Conservation (phyloP, 2,113 vertebrate species). For the human region DNA sequence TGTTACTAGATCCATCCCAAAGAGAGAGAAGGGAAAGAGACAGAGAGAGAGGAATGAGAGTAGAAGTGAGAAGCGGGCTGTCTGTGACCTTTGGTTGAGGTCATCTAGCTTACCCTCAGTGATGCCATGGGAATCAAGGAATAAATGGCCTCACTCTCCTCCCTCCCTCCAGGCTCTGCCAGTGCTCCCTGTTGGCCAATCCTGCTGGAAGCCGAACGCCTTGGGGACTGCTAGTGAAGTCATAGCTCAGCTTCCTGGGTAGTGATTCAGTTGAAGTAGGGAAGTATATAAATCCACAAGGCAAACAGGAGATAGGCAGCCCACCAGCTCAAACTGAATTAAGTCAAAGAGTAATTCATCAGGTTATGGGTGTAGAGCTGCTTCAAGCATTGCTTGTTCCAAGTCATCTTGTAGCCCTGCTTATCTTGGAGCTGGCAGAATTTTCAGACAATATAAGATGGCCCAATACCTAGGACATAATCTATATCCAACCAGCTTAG, state of each 20-base stretch:
- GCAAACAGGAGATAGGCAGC: not conserved
- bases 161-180: not conserved
- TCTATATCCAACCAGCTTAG: not conserved
- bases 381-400: not conserved
- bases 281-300: not conserved
- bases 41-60: rapidly evolving
- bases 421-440: not conserved
- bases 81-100: not conserved
- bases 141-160: not conserved
- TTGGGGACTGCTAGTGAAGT: not conserved
- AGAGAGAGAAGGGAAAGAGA: too few species aligned
- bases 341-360: not conserved
- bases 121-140: rapidly evolving
- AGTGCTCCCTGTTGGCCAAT: too few species aligned
- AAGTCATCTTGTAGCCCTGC: too few species aligned
- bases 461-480: not conserved
- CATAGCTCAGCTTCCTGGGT: not conserved
- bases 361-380: not conserved
- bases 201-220: not conserved
- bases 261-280: too few species aligned
- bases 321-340: not conserved
- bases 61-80: too few species aligned
- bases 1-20: too few species aligned
- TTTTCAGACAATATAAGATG: not conserved
- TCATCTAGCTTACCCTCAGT: not conserved